Evolutionary conservation across 2,797 vertebrate genomes (phyloP).

Genomic region (Notolepis coatsorum): DNA sequence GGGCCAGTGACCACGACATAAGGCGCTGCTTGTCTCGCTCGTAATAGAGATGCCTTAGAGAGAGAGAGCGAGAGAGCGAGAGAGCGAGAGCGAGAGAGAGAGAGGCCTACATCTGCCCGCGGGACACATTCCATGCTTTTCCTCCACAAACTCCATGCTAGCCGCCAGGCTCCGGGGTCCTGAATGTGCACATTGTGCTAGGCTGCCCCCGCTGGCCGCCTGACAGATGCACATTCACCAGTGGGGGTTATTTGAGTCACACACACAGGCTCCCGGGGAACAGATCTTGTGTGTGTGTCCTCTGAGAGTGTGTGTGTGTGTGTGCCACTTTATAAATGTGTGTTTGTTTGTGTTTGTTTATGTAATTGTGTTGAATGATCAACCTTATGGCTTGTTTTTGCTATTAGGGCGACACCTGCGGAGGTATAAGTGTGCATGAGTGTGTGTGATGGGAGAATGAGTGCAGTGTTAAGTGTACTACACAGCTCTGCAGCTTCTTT

Average conservation of each 20-base stretch:
- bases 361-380: constrained; percentile 45
- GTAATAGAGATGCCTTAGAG: constrained; percentile 82
- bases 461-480: neutral
- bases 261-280: constrained; percentile 44
- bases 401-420: constrained; percentile 20
- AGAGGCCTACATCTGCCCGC: constrained; percentile 58
- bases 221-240: constrained; percentile 70
- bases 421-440: constrained; percentile 5
- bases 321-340: neutral
- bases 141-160: constrained; percentile 72
- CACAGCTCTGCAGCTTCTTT: neutral
- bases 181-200: constrained; percentile 83
- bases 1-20: constrained; percentile 68
- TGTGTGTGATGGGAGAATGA: constrained; percentile 18
- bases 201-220: constrained; percentile 55
- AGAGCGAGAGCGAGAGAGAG: too few species aligned
- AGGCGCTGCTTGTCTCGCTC: constrained; percentile 71
- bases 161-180: constrained; percentile 48
- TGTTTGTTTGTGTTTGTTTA: constrained; percentile 42
- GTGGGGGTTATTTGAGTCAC: constrained; percentile 69
- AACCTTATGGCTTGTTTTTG: constrained; percentile 43
- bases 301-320: neutral
- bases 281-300: constrained; percentile 37
- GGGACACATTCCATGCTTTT: constrained; percentile 75
- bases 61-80: too few species aligned